Evolutionary conservation across 1,140 invertebrate genomes (phyloP), one percentile per base, ranked within the genome.

Genomic region (Monochamus saltuarius): DNA sequence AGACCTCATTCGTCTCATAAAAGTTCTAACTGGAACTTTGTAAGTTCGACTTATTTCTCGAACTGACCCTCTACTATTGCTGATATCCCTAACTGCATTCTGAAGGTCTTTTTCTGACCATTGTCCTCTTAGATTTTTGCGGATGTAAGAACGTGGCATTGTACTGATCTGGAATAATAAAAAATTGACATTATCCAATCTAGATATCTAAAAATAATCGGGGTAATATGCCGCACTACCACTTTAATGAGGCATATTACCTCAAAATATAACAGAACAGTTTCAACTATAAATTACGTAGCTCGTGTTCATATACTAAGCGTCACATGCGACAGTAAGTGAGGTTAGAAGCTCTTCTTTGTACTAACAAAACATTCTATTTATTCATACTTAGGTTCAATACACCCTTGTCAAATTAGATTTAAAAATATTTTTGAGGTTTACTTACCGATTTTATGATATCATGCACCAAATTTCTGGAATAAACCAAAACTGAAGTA

Each of bases 11-110:
- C n/a, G n/a, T n/a, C n/a, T n/a, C n/a, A n/a, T n/a, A n/a, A n/a
- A n/a, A n/a, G n/a, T n/a, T n/a, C n/a, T n/a, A n/a, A n/a, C n/a
- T n/a, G n/a, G n/a, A n/a, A n/a, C n/a, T n/a, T n/a, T n/a, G n/a
- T n/a, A n/a, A n/a, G n/a, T n/a, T n/a, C n/a, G n/a, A n/a, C n/a
- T n/a, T n/a, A n/a, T n/a, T n/a, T n/a, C n/a, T n/a, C n/a, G n/a
- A n/a, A n/a, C 40, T 56, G 54, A 56, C 16, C 54, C 54, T 56
- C 54, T 56, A 56, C 7, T 35, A 56, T 56, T 49, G 11, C 2
- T 47, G 29, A 56, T 37, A 16, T 56, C 38, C 35, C 19, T 37
- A 56, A 56, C 36, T 16, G 38, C 42, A 56, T 56, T 49, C 17
- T 47, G 42, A 56, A 56, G 38, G 39, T 56, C 54, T 56, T 50